Conservation (phyloP, 2,888 invertebrate species). For the Drosophila stalkeri region DNA sequence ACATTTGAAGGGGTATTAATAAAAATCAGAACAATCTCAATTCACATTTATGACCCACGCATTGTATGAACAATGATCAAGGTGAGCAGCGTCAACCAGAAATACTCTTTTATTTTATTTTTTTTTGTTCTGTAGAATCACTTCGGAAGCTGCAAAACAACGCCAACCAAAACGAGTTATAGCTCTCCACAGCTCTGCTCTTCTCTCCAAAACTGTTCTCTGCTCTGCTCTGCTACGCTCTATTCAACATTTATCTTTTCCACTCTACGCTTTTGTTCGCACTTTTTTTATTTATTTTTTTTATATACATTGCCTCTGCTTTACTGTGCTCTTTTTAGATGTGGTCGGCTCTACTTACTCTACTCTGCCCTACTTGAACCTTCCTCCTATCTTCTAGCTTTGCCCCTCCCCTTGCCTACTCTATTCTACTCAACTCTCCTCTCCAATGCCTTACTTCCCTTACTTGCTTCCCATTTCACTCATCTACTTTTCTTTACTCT, state of each 20-base stretch:
- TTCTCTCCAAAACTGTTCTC: conserved; percentile 7
- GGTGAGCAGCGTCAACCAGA: conserved; percentile 57
- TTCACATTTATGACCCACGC: conserved; percentile 14
- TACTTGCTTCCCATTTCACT: background rate
- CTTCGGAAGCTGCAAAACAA: conserved; percentile 60
- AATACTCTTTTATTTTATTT: conserved; percentile 8
- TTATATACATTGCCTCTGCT: no score
- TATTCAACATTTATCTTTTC: background rate
- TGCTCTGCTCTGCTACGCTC: background rate
- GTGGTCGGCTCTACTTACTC: background rate
- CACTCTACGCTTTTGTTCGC: background rate
- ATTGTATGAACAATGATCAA: conserved; percentile 64
- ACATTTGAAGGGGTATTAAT: background rate
- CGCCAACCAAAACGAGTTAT: conserved; percentile 53
- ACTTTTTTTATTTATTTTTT: background rate
- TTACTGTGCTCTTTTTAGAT: background rate
- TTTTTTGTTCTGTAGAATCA: conserved; percentile 25
- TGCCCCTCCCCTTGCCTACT: background rate
- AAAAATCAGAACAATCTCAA: conserved; percentile 7
- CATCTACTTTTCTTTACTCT: background rate
- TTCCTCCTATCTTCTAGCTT: background rate
- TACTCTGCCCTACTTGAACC: background rate
- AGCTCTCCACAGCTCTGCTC: conserved; percentile 2
- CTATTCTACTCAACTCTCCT: background rate
- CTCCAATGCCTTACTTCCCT: no score